Evolutionary conservation across 2,888 invertebrate genomes (phyloP).

Genomic region (Automeris io): DNA sequence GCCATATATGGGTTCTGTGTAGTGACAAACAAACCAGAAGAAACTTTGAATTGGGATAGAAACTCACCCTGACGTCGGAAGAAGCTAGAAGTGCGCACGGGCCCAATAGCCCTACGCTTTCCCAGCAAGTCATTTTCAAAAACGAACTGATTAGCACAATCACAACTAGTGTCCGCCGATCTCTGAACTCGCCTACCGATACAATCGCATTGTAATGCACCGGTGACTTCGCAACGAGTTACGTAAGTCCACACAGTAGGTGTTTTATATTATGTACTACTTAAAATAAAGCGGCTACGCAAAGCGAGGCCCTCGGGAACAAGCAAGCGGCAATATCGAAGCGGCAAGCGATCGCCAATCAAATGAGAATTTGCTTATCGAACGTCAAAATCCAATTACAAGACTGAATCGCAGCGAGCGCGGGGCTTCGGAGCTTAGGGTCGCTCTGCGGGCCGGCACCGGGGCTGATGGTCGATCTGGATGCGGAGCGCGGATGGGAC

Average conservation of each 20-base stretch:
- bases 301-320: constrained; percentile 45
- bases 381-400: constrained; percentile 74
- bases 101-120: constrained; percentile 71
- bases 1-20: no score
- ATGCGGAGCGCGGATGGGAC: constrained; percentile 50
- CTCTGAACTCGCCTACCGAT: constrained; percentile 18
- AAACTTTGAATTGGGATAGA: constrained; percentile 14
- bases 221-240: constrained; percentile 49
- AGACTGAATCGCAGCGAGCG: constrained; percentile 72
- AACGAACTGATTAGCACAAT: constrained; percentile 30
- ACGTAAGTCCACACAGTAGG: constrained; percentile 51
- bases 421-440: constrained; percentile 65
- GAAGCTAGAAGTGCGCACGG: constrained; percentile 72
- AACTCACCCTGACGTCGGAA: constrained; percentile 70
- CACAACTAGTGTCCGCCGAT: constrained; percentile 27
- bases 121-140: constrained; percentile 75
- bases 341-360: constrained; percentile 70
- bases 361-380: constrained; percentile 66
- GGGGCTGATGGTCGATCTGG: constrained; percentile 49
- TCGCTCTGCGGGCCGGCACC: constrained; percentile 57
- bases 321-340: constrained; percentile 68
- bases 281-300: constrained; percentile 61
- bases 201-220: constrained; percentile 47
- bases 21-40: no score
- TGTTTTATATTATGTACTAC: constrained; percentile 17